These are phyloP conservation scores for Gorsachius goisagi DNA, from an alignment of 2,113 vertebrate genomes.

Conservation along the genomic window DNA sequence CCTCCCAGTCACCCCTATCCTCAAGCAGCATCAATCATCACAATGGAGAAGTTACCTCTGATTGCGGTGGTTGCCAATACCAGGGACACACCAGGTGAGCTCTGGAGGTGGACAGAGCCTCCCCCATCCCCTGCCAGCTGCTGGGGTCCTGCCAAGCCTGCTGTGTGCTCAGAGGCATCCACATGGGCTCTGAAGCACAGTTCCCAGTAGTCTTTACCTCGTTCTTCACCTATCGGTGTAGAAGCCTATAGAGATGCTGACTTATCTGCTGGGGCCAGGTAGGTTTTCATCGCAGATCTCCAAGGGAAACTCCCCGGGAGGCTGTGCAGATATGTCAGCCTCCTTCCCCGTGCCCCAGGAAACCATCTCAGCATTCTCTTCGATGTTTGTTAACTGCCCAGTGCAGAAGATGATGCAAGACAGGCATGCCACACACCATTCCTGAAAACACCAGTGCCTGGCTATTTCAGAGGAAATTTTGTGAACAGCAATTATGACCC, in stretches of 20 bases:
- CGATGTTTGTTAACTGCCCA: not conserved
- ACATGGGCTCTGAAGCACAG: not conserved
- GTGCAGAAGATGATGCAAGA: not conserved
- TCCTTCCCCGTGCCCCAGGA: not conserved
- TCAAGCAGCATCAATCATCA: not conserved
- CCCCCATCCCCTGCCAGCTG: not conserved
- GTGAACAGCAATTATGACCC: not conserved
- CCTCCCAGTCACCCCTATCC: not conserved
- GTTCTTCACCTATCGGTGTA: not conserved
- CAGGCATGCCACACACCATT: not conserved
- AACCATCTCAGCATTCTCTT: not conserved
- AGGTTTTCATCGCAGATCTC: not conserved
- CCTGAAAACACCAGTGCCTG: not conserved
- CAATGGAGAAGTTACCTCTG: not conserved
- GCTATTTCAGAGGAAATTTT: not conserved
- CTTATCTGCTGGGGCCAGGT: not conserved
- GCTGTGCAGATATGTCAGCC: not conserved
- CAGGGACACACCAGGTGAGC: not conserved
- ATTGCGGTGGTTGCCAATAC: not conserved
- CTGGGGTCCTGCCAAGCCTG: not conserved
- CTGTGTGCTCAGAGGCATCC: not conserved
- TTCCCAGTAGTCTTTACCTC: not conserved
- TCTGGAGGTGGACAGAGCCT: not conserved
- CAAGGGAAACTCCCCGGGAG: not conserved
- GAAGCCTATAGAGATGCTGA: not conserved